These are phyloP conservation scores for Platysternon megacephalum DNA, from an alignment of 2,113 vertebrate species.

Conservation along the genomic window DNA sequence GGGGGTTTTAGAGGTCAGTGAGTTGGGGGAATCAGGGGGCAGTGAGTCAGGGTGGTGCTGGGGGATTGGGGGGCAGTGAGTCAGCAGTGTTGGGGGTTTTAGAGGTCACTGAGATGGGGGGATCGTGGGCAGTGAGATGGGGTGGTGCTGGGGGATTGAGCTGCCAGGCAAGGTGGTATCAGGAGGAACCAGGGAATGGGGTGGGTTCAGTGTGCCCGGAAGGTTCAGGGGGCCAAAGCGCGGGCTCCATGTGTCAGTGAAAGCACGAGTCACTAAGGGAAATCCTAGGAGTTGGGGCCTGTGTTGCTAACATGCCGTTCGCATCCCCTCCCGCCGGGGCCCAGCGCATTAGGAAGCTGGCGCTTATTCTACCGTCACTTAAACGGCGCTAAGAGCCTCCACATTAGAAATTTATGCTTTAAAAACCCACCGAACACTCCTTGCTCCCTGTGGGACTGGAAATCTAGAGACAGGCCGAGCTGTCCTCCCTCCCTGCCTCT, in stretches of 20 bases:
- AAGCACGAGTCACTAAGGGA: neutral
- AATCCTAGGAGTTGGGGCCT: neutral
- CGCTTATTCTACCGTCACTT: conserved; percentile 62
- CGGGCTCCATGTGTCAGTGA: neutral
- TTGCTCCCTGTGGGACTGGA: conserved; percentile 44
- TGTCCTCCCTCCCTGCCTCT: conserved; percentile 24
- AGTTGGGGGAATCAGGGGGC: too few species aligned
- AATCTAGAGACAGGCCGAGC: conserved; percentile 43
- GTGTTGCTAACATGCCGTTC: conserved; percentile 21
- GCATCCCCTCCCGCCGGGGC: conserved; percentile 14
- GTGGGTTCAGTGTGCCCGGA: neutral
- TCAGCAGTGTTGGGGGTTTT: neutral
- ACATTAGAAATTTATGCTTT: conserved; percentile 67
- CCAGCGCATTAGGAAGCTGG: conserved; percentile 29
- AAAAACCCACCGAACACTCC: conserved; percentile 57
- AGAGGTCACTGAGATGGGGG: too few species aligned
- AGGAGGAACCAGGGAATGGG: neutral
- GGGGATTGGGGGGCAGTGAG: neutral
- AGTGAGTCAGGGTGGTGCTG: neutral
- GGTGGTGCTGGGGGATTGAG: neutral
- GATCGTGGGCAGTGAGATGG: neutral
- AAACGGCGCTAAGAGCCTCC: conserved; percentile 71
- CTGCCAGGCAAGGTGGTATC: neutral
- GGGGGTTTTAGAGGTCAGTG: too few species aligned
- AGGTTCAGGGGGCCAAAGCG: neutral